These are phyloP conservation scores for Scatophagus argus DNA, from an alignment of 2,113 vertebrate species.

Conservation along the genomic window DNA sequence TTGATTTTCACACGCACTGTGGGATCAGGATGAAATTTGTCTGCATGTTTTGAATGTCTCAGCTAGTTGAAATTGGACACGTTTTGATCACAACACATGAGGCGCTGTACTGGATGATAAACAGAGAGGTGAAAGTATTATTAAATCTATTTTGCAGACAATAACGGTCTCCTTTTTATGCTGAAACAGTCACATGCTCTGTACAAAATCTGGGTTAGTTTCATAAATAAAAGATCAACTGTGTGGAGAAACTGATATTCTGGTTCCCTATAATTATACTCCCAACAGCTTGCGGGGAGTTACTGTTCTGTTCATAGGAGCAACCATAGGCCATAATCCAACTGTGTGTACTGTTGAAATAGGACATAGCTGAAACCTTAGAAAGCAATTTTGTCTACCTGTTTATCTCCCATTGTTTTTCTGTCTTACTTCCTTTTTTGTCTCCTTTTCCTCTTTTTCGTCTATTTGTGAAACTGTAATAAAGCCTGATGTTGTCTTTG, in stretches of 20 bases:
- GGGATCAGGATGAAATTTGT: background rate
- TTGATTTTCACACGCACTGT: background rate
- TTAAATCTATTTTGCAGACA: slow-evolving; percentile 25
- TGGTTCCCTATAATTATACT: slow-evolving; percentile 58
- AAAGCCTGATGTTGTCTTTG: slow-evolving; percentile 68
- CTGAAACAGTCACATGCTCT: slow-evolving; percentile 26
- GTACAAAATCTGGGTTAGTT: slow-evolving; percentile 41
- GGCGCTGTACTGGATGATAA: slow-evolving; percentile 8
- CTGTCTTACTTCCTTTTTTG: background rate
- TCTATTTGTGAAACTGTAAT: slow-evolving; percentile 47
- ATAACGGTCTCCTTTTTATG: slow-evolving; percentile 31
- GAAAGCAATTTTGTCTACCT: slow-evolving; percentile 20
- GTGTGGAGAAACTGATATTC: slow-evolving; percentile 49
- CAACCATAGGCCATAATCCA: slow-evolving; percentile 33
- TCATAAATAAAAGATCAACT: slow-evolving; percentile 67
- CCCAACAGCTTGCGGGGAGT: slow-evolving; percentile 4
- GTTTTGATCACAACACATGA: slow-evolving; percentile 14
- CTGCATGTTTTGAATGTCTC: background rate
- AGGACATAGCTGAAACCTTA: slow-evolving; percentile 17
- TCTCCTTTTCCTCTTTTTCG: slow-evolving; percentile 49
- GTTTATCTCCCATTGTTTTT: slow-evolving; percentile 9
- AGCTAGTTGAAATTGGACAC: background rate
- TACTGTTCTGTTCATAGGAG: slow-evolving; percentile 30
- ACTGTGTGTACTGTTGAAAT: background rate
- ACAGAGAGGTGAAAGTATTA: slow-evolving; percentile 14